Evolutionary conservation across 1,140 invertebrate genomes (phyloP).

Genomic region (Lucilia cuprina): DNA sequence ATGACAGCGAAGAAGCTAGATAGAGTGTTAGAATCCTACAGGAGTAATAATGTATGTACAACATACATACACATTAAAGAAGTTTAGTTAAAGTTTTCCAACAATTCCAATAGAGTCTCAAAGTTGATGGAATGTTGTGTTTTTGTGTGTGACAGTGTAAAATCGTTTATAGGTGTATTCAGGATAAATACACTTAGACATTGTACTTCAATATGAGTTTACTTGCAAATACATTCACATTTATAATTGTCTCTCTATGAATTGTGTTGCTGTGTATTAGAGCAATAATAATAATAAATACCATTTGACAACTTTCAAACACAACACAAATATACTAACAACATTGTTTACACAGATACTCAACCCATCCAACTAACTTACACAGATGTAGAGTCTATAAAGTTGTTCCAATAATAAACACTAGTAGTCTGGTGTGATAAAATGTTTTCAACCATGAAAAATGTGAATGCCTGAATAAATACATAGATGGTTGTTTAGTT

Average conservation of each 20-base stretch:
- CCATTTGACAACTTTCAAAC: slow-evolving; percentile 8
- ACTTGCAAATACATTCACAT: background rate
- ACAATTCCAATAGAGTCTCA: background rate
- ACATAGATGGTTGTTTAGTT: background rate
- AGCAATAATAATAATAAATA: slow-evolving; percentile 9
- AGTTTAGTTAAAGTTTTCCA: background rate
- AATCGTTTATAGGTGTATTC: background rate
- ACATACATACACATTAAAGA: background rate
- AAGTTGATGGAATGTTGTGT: background rate
- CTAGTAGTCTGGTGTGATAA: background rate
- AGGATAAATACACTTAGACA: background rate
- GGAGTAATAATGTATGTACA: background rate
- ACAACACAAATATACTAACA: background rate
- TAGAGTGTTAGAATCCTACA: background rate
- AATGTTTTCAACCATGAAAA: slow-evolving; percentile 11
- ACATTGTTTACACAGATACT: background rate
- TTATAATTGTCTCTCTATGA: background rate
- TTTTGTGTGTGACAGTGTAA: slow-evolving; percentile 1
- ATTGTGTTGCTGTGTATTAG: background rate
- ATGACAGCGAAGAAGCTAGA: background rate
- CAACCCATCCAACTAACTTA: background rate
- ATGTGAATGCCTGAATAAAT: background rate
- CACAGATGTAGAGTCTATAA: background rate
- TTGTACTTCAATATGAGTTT: background rate
- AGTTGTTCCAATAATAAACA: background rate